Evolutionary conservation across 2,888 invertebrate genomes (phyloP), one percentile per base, ranked within the genome.

Genomic region (Orgyia antiqua): DNA sequence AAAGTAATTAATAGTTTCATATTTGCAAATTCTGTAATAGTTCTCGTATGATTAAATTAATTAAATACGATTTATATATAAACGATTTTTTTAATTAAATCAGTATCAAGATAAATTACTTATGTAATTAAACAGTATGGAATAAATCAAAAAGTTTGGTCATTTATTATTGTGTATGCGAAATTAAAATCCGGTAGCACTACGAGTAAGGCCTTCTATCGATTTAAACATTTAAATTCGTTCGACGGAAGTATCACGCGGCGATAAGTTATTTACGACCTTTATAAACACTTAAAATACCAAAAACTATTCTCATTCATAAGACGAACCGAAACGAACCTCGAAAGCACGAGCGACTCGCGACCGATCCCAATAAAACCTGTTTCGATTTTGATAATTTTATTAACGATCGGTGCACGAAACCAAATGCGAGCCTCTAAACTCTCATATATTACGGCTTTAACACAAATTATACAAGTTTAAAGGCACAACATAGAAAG

Each of bases 341-440:
- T 68, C 67, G 61, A 51, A 69, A 72, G 71, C 80, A 75, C 79
- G 75, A 75, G 77, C 73, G 21, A 29, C 31, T 28, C 31, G 36
- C 36, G 31, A 36, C 36, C 29, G 66, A 68, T 66, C 63, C 67
- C 72, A 73, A 73, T 72, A 75, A 77, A 86, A 86, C 86, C 83
- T 68, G 84, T 84, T 86, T 83, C 71, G 80, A 78, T 82, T 83
- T 86, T 86, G 84, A 86, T 86, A 82, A 86, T 86, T 86, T 86
- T 86, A 86, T 83, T 84, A 84, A 84, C 79, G 80, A 78, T 72
- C 80, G 68, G 78, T 72, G 74, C 71, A 76, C 63, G 78, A 73
- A 71, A 68, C 76, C 65, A 70, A 68, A 63, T 66, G 68, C 70
- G 71, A 76, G 77, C 68, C 69, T 73, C 76, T 68, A 69, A 75